Evolutionary conservation across 2,113 vertebrate species (phyloP).

Genomic region (Gallinago paraguaiae): DNA sequence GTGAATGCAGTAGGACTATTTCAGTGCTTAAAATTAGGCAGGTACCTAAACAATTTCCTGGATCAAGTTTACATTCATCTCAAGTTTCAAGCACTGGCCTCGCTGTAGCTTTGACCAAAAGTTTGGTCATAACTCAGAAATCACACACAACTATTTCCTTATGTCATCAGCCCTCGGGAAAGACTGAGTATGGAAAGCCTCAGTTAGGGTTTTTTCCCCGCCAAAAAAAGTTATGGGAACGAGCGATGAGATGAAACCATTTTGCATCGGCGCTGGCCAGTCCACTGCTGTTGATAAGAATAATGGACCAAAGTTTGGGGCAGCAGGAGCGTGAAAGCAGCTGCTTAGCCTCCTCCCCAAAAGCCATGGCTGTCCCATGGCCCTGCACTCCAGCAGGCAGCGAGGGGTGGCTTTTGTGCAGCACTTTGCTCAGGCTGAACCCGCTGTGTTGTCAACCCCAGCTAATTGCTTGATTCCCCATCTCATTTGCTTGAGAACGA

Average conservation of each 20-base stretch:
- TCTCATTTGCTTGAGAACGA: conserved; percentile 70
- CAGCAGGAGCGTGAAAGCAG: not conserved
- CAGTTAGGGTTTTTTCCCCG: not conserved
- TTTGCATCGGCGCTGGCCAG: not conserved
- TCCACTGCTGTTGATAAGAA: not conserved
- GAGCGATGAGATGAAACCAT: not conserved
- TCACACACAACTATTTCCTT: conserved; percentile 37
- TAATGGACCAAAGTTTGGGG: not conserved
- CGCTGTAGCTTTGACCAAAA: conserved; percentile 32
- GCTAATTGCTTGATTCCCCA: conserved; percentile 69
- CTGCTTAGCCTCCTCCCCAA: not conserved
- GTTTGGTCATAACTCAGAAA: conserved; percentile 33
- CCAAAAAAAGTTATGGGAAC: not conserved
- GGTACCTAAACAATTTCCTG: conserved; percentile 50
- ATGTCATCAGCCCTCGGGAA: conserved; percentile 9
- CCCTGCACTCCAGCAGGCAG: not conserved
- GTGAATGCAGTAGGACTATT: conserved; percentile 1
- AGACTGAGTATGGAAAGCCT: not conserved
- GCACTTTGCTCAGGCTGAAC: conserved; percentile 17
- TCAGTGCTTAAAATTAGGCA: conserved; percentile 40
- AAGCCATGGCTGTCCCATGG: not conserved
- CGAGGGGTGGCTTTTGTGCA: not conserved
- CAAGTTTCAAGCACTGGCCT: conserved; percentile 11
- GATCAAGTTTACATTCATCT: not conserved
- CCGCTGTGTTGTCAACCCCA: not conserved